phyloP scores from a whole-genome alignment of 2,888 invertebrate species.

The Palloptera scutellata region DNA sequence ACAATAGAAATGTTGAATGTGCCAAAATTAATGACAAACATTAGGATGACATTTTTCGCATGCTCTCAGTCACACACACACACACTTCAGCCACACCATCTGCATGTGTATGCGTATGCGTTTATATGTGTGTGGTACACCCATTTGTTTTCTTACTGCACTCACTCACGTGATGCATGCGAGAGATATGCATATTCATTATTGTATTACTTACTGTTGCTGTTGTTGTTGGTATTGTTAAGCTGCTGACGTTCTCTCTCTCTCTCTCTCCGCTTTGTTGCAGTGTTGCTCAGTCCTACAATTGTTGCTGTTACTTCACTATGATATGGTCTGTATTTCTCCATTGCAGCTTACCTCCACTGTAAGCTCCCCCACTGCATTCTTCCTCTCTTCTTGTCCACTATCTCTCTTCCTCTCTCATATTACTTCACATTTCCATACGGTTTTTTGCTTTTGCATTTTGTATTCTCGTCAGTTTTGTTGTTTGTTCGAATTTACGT shows the following conservation, averaged over 20 bases:
- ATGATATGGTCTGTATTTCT: no score
- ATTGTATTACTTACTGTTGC: conserved; percentile 1
- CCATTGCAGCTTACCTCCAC: no score
- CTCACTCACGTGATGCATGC: conserved; percentile 25
- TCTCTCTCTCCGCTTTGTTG: no score
- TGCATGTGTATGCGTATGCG: conserved; percentile 1
- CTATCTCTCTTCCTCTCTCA: neutral
- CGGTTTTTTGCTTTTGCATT: conserved; percentile 6
- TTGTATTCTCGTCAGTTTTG: neutral
- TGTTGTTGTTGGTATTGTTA: neutral
- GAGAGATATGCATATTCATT: conserved; percentile 30
- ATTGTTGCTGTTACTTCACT: no score
- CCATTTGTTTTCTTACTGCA: neutral
- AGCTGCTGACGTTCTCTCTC: no score
- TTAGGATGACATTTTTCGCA: conserved; percentile 30
- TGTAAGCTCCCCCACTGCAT: no score
- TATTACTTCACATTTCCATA: neutral
- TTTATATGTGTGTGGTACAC: conserved; percentile 1
- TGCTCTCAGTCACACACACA: neutral
- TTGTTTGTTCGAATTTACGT: conserved; percentile 8
- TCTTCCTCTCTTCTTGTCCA: neutral
- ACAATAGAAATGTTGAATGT: neutral
- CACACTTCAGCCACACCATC: no score
- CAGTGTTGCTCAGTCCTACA: no score
- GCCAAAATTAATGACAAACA: conserved; percentile 33